A percentile compares a stretch with the other conserved stretches of the same genome.
phyloP scores from a whole-genome alignment of 1,140 invertebrate genomes.

The Sminthurides bifidus region DNA sequence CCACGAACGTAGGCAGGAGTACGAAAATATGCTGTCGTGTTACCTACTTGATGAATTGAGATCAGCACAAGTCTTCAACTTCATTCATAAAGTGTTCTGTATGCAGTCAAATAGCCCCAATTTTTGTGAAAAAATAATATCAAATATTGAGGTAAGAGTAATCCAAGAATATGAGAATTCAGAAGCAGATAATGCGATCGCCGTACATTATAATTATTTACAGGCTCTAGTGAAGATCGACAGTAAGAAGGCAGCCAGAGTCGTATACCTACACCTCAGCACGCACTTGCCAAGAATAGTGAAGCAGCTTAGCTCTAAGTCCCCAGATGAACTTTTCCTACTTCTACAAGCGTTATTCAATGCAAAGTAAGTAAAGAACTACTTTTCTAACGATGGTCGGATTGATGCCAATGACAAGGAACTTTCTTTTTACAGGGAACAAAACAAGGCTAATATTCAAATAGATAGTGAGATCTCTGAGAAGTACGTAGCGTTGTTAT shows the following conservation, averaged over 20 bases:
- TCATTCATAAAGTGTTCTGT: constrained; percentile 35
- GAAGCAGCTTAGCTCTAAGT: constrained; percentile 37
- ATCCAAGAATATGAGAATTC: too few relatives aligned
- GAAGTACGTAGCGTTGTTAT: constrained; percentile 55
- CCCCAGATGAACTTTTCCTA: constrained; percentile 43
- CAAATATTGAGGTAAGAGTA: constrained; percentile 18
- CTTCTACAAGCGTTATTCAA: constrained; percentile 52
- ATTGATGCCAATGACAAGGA: too few relatives aligned
- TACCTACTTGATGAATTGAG: constrained; percentile 46
- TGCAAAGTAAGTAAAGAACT: constrained; percentile 36
- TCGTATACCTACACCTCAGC: constrained; percentile 33
- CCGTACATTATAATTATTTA: too few relatives aligned
- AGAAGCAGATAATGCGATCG: too few relatives aligned
- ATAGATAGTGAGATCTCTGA: constrained; percentile 46
- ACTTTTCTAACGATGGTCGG: not conserved
- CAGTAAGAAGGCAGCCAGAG: constrained; percentile 35
- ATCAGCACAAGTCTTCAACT: constrained; percentile 39
- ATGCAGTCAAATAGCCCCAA: constrained; percentile 27
- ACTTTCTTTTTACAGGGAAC: constrained; percentile 31
- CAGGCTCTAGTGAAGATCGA: constrained; percentile 41
- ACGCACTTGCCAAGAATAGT: constrained; percentile 33
- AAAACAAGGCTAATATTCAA: constrained; percentile 33
- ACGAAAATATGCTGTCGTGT: constrained; percentile 46
- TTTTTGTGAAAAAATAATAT: constrained; percentile 19
- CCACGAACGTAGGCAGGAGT: constrained; percentile 45